phyloP scores from a whole-genome alignment of 2,113 vertebrate genomes.

The Chloroceryle aenea region DNA sequence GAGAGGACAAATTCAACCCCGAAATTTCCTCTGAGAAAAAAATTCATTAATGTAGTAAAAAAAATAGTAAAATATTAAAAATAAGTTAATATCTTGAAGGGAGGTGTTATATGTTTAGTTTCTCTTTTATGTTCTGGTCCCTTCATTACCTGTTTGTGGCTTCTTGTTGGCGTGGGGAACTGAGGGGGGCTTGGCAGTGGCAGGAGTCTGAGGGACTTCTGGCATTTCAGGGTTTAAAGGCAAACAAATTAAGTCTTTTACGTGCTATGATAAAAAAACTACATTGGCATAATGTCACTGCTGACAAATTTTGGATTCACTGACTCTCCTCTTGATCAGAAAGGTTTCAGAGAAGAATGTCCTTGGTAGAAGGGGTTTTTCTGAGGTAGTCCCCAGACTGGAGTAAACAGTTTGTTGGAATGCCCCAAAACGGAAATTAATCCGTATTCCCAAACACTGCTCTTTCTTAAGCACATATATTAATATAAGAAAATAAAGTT shows the following conservation, averaged over 20 bases:
- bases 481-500: neutral
- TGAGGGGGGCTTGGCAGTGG: neutral
- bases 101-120: neutral
- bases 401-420: neutral
- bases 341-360: rapidly evolving
- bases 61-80: neutral
- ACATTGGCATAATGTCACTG: neutral
- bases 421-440: neutral
- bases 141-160: neutral
- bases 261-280: neutral
- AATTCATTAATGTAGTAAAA: neutral
- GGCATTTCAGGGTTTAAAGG: neutral
- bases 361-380: neutral
- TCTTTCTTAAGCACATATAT: neutral
- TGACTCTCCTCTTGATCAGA: neutral
- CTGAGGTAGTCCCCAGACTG: neutral
- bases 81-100: neutral
- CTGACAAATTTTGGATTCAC: neutral
- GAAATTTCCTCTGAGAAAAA: neutral
- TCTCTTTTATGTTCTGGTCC: neutral
- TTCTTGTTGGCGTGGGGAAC: neutral
- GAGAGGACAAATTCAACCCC: neutral
- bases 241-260: neutral
- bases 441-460: neutral
- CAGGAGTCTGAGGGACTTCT: neutral